Base-by-base conservation (phyloP, 1,140 invertebrate genomes). In the Heliothis virescens region DNA sequence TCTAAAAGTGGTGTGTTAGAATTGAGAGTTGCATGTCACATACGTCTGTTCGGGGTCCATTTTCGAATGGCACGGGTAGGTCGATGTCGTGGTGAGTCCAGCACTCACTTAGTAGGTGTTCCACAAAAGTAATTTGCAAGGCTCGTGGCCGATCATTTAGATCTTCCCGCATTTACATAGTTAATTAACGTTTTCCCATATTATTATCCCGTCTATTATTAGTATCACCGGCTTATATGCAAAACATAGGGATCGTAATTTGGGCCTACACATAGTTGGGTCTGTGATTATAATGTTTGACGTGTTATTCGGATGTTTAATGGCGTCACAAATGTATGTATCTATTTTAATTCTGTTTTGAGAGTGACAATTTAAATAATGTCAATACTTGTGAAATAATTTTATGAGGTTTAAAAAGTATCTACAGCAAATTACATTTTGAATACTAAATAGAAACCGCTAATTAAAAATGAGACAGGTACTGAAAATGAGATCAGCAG, bases 121-220 rank as follows among this genome's bases (percentile, higher is more conserved):
- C 81, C 82, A 87, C 84, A 86, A 88, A 88, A 89, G 88, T 90
- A 90, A 90, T 90, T 90, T 90, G 83, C 83, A 81, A 81, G 80
- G 62, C 72, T 87, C 83, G 85, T 85, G 85, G 81, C 85, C 84
- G 82, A 89, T 85, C 86, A 85, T 87, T 92, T 88, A 89, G 86
- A 88, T 89, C 86, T 86, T 81, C 55, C 75, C 65, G 78, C 82
- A 88, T 90, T 91, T 87, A 87, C 89, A 89, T 91, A 88, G 82
- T 87, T 90, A 86, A 90, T 92, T 90, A 92, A 88, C 86, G 85
- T 89, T 90, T 84, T 85, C 80, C 83, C 81, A 88, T 87, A 90
- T 87, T 84, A 88, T 91, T 87, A 90, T 84, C 83, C 80, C 65
- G 18, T 69, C 16, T 69, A 69, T 78, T 78, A 69, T 67, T 69